Evolutionary conservation across 2,113 vertebrate species (phyloP), one percentile per base, ranked within the genome.

Genomic region (Hassar affinis): DNA sequence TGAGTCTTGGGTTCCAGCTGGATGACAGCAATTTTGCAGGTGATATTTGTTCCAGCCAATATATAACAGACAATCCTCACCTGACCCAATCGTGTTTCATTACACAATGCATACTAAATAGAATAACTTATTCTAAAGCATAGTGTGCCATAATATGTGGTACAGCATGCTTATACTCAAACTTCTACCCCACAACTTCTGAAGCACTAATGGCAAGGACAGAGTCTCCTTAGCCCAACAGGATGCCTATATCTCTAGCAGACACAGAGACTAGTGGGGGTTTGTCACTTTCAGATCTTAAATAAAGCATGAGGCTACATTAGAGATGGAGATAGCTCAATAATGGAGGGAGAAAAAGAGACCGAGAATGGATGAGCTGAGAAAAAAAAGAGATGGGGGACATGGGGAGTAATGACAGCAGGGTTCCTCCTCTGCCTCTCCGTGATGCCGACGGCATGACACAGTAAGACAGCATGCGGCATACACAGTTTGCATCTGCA

Each of bases 391-490:
- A n/a, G 6, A 76, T 33, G 69, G 5, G 74, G 57, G 57, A 79
- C 33, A 71, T 82, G 54, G 71, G 54, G 45, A 61, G 64, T 79
- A 90, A 87, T 76, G 69, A 9, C 71, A 85, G 89, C 64, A 78
- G 66, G 52, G 30, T 61, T 59, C 51, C 25, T 45, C 25, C 15
- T 62, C 33, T 54, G 38, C 62, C 18, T 57, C 25, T 75, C 69
- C 64, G 54, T 64, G 45, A 79, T 42, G 66, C 33, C 76, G 69
- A 35, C 1, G 22, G 83, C 91, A 66, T 88, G 91, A 91, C 91
- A 92, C 80, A 93, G 92, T 90, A 84, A 82, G 93, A 78, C 4
- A 4, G 54, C 30, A 69, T 18, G 51, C 64, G 3, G 59, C 35
- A 59, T n/a, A 25, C 75, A 64, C 38, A 47, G 27, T 49, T 66